phyloP scores from a whole-genome alignment of 2,113 vertebrate species.

The Cranoglanis bouderius region DNA sequence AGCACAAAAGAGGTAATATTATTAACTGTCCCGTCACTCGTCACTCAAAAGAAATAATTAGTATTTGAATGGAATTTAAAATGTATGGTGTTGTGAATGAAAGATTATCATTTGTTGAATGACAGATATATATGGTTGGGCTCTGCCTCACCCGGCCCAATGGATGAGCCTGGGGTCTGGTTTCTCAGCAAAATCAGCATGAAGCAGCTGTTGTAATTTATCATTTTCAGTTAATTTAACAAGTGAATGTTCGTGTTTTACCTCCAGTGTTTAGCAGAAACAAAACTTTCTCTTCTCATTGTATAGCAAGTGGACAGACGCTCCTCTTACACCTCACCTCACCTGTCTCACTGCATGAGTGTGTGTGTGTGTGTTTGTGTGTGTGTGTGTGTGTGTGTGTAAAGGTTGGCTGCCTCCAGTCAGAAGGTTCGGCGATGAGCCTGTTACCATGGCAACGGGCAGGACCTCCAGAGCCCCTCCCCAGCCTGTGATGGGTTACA shows the following conservation, averaged over 20 bases:
- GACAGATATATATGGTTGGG: background rate
- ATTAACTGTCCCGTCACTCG: background rate
- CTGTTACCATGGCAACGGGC: conserved; percentile 33
- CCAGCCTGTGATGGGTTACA: background rate
- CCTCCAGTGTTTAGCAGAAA: background rate
- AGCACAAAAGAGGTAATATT: background rate
- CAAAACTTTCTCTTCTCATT: background rate
- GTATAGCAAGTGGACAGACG: background rate
- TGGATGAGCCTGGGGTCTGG: background rate
- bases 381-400: background rate
- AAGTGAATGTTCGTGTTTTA: too few species aligned
- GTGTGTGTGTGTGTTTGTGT: conserved; percentile 5
- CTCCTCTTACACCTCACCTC: conserved; percentile 29
- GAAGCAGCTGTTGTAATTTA: background rate
- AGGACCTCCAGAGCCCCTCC: conserved; percentile 6
- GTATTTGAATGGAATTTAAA: background rate
- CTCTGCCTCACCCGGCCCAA: background rate
- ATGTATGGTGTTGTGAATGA: background rate
- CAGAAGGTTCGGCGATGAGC: conserved; percentile 8
- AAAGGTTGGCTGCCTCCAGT: conserved; percentile 9
- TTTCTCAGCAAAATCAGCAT: background rate
- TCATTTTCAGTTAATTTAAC: conserved; percentile 21
- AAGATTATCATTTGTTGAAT: background rate
- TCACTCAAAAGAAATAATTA: background rate
- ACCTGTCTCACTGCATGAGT: conserved; percentile 2